Conservation (phyloP, 2,888 invertebrate genomes). For the Drosophila formosana region DNA sequence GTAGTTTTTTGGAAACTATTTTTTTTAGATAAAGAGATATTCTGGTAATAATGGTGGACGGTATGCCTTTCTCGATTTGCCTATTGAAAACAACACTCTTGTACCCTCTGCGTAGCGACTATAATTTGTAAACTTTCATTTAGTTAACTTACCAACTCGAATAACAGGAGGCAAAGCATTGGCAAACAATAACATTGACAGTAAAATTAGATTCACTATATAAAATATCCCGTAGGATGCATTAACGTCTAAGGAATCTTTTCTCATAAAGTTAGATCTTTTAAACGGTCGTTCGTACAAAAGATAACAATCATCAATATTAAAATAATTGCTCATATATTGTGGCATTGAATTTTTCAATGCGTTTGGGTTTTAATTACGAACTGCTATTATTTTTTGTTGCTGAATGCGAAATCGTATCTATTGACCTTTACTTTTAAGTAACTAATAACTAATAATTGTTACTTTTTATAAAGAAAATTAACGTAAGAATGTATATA, state of each 20-base stretch:
- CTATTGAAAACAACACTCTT: not conserved
- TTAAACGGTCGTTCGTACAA: conserved; percentile 5
- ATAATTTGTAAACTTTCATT: not conserved
- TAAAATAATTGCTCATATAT: conserved; percentile 12
- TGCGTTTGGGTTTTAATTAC: not conserved
- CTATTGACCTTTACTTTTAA: not conserved
- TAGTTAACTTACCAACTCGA: conserved; percentile 87
- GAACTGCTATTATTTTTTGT: not conserved
- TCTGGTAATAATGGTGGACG: too few relatives aligned
- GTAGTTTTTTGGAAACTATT: too few relatives aligned
- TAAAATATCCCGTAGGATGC: conserved; percentile 24
- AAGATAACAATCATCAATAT: conserved; percentile 20
- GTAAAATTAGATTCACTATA: conserved; percentile 29
- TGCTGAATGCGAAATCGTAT: not conserved
- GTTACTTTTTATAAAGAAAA: too few relatives aligned
- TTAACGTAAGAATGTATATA: too few relatives aligned
- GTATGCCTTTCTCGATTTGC: too few relatives aligned
- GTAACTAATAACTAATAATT: too few relatives aligned
- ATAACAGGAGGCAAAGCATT: conserved; percentile 88
- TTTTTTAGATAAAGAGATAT: too few relatives aligned
- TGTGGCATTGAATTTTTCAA: not conserved
- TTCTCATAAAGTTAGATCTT: conserved; percentile 15
- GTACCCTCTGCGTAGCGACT: not conserved
- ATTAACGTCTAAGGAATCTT: not conserved
- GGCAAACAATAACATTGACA: conserved; percentile 75